Evolutionary conservation across 2,797 vertebrate species (phyloP).

Genomic region (Allobates femoralis): DNA sequence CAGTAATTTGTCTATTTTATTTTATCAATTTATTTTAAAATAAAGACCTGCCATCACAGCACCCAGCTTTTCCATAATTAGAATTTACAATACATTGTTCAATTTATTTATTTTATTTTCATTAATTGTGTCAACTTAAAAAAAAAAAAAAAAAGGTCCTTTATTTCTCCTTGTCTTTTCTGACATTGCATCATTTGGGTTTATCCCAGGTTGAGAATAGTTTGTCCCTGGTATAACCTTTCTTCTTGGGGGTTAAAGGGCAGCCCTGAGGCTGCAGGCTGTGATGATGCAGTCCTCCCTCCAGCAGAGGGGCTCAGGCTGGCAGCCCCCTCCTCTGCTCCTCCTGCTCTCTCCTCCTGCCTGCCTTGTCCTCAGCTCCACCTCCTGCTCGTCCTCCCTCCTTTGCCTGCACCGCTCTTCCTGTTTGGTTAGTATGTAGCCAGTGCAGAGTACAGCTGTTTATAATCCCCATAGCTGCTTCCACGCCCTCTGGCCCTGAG

Average conservation of each 20-base stretch:
- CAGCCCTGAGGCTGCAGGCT: background rate
- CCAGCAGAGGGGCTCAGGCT: slow-evolving; percentile 68
- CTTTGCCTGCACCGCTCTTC: slow-evolving; percentile 64
- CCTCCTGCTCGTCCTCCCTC: background rate
- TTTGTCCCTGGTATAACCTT: background rate
- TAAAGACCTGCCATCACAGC: too few species aligned
- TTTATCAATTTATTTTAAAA: too few species aligned
- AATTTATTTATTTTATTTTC: background rate
- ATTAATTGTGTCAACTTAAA: background rate
- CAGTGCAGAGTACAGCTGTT: slow-evolving; percentile 68
- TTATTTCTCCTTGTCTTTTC: background rate
- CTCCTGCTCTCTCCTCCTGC: background rate
- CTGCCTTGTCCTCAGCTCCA: too few species aligned
- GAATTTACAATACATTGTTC: background rate
- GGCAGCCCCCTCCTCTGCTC: too few species aligned
- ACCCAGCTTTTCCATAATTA: too few species aligned
- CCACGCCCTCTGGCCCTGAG: slow-evolving; percentile 68
- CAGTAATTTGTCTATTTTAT: too few species aligned
- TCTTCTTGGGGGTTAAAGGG: slow-evolving; percentile 15
- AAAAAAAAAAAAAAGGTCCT: background rate
- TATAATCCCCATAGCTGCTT: slow-evolving; percentile 61
- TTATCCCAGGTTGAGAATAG: background rate
- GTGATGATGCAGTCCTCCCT: slow-evolving; percentile 65
- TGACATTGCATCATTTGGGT: background rate
- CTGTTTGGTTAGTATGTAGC: slow-evolving; percentile 64